Evolutionary conservation across 35 echinoderm and acorn worm genomes (phyloP), one percentile per base, ranked within the genome.

Genomic region (Lytechinus pictus): DNA sequence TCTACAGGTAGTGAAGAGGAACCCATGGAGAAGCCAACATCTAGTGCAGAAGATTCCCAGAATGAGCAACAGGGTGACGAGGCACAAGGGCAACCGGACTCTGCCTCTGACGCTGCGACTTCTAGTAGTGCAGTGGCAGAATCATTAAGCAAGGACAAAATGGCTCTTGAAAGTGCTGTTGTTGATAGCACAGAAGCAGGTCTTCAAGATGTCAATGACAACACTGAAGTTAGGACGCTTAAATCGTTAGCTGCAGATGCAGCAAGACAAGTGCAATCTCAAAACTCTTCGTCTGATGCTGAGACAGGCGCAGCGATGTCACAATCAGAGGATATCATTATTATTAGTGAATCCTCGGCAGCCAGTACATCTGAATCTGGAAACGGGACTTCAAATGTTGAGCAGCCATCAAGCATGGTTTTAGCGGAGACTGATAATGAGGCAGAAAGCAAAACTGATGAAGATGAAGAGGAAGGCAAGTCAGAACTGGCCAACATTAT

Each of bases 401-500:
- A 95, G 27, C 54, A 90, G 88, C 10, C 28, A 12, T 33, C 29
- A 3, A 52, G 29, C 27, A 52, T 88, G 27, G 88, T 14, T 12
- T 9, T 13, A 58, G 56, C 27, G 52, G 87, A 91, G 11, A 57
- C 44, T 3, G 55, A 95, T 52, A 95, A 91, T 9, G 86, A 88
- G 89, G 87, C 86, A 60, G 86, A 91, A 52, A 91, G 86, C 92
- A 60, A 57, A 33, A 93, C 19, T 5, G 87, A 53, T 24, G 87
- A 57, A 24, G 21, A 10, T 21, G 88, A 90, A 54, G 27, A 60
- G 61, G 19, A 55, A 52, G 79, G 96, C 86, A 7, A 91, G 79
- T 52, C 87, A 58, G 86, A 60, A 54, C 96, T 99, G 90, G 95
- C 96, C 52, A 90, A 54, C 14, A 93, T 96, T 4, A 95, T 97